A percentile compares a stretch with the other conserved stretches of the same genome.
These are phyloP conservation scores for Drosophila lowei DNA, from an alignment of 1,140 invertebrate genomes.

Conservation along the genomic window DNA sequence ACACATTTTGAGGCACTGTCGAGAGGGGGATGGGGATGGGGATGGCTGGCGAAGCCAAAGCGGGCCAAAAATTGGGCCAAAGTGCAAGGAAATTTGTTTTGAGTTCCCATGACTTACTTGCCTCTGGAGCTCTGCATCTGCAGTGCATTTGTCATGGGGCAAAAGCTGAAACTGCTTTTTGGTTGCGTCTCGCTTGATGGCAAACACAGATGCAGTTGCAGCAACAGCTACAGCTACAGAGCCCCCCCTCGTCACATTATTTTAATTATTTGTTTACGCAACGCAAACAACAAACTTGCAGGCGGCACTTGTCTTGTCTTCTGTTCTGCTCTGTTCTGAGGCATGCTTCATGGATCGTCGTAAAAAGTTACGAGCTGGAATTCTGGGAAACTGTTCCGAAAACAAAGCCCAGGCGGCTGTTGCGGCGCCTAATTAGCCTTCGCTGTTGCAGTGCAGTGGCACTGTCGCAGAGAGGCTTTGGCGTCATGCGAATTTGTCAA, in stretches of 20 bases:
- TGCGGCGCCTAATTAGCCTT: conserved; percentile 67
- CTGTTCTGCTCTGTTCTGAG: conserved; percentile 10
- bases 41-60: conserved; percentile 6
- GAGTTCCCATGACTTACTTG: conserved; percentile 40
- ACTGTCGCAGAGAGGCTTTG: not conserved
- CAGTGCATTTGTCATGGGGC: conserved; percentile 37
- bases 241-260: conserved; percentile 56
- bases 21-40: too few species aligned
- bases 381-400: conserved; percentile 51
- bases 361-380: conserved; percentile 58
- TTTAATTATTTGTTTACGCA: conserved; percentile 82
- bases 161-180: conserved; percentile 11
- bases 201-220: conserved; percentile 65
- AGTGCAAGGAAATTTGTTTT: conserved; percentile 24
- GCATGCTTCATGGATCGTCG: conserved; percentile 39
- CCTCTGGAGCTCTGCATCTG: not conserved
- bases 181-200: conserved; percentile 49
- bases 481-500: conserved; percentile 79
- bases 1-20: conserved; percentile 48
- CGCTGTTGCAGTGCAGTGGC: not conserved
- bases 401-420: conserved; percentile 32
- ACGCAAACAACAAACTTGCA: conserved; percentile 70
- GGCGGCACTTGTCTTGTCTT: conserved; percentile 63
- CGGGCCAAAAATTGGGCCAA: conserved; percentile 48
- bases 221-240: not conserved